Base-by-base conservation (phyloP, 2,797 vertebrate genomes). In the Schizopygopsis malacanthus region DNA sequence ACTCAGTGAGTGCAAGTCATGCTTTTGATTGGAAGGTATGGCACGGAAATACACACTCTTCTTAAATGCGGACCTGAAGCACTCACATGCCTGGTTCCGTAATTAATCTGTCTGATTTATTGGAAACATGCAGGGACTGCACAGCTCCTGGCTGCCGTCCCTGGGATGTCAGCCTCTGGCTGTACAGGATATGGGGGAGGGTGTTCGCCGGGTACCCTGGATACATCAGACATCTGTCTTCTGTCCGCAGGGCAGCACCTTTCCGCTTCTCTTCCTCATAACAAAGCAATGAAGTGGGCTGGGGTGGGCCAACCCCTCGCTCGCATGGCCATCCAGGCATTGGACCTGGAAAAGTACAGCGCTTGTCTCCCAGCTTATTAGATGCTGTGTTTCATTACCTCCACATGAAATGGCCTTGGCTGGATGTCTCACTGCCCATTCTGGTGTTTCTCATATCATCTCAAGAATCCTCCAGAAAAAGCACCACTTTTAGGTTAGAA, bases 331-430 rank as follows among this genome's bases (percentile, higher is more conserved):
- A 25, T 67, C 16, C 2, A 65, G n/a, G 28, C 41, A 72, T 63
- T 20, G 61, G 43, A 87, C 80, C 81, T 92, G 90, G 89, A 93
- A 94, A 92, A 90, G 89, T 89, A 94, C 92, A 91, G 91, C 87
- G 63, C 85, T 88, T 91, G 90, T 90, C 87, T 90, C 84, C 65
- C 88, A 89, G 86, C 86, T 89, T 92, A 81, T 83, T 87, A 77
- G 79, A 89, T 88, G 85, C 89, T 91, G 84, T 88, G 70, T 91
- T 90, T 94, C 87, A 91, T 91, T 88, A 87, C 85, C 85, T 89
- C 75, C 71, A 87, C 87, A 87, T 89, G 88, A 88, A 67, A 89
- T 47, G 71, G 71, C 86, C 82, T 85, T 80, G 69, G 65, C 56
- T 12, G 25, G 59, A 82, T 84, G 61, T 87, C 59, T 47, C 56